phyloP scores from a whole-genome alignment of 2,797 vertebrate species.

The Rhabdophis nuchalis region DNA sequence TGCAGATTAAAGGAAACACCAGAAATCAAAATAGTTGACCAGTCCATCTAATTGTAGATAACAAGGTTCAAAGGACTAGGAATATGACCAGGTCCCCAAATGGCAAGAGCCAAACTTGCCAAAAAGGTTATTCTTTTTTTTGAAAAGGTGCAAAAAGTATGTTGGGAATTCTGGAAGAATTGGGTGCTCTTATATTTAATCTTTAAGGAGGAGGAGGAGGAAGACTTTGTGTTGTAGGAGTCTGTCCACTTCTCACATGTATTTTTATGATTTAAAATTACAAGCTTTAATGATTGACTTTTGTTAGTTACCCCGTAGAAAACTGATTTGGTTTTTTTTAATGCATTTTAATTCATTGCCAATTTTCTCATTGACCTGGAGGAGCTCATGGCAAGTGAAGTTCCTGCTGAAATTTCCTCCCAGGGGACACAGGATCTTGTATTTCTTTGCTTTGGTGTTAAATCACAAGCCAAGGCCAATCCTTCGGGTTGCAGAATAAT shows the following conservation, averaged over 20 bases:
- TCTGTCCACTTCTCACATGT: background rate
- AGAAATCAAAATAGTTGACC: background rate
- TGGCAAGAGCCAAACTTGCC: background rate
- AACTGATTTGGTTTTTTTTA: background rate
- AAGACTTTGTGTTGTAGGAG: background rate
- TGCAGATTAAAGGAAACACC: background rate
- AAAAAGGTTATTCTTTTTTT: background rate
- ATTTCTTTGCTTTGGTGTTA: background rate
- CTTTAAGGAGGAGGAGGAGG: background rate
- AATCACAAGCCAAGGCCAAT: background rate
- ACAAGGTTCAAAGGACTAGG: background rate
- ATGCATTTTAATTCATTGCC: background rate
- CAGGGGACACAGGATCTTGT: background rate
- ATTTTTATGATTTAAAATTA: background rate
- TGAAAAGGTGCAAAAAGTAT: background rate
- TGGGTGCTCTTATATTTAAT: background rate
- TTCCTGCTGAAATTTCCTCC: background rate
- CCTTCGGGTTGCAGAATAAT: background rate
- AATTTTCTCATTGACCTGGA: background rate
- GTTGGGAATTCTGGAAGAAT: background rate
- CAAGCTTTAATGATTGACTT: background rate
- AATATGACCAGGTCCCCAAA: background rate
- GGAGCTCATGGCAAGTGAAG: background rate
- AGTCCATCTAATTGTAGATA: background rate
- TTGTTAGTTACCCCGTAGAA: background rate